Base-by-base conservation (phyloP, 2,797 vertebrate species). In the Lithobates pipiens region DNA sequence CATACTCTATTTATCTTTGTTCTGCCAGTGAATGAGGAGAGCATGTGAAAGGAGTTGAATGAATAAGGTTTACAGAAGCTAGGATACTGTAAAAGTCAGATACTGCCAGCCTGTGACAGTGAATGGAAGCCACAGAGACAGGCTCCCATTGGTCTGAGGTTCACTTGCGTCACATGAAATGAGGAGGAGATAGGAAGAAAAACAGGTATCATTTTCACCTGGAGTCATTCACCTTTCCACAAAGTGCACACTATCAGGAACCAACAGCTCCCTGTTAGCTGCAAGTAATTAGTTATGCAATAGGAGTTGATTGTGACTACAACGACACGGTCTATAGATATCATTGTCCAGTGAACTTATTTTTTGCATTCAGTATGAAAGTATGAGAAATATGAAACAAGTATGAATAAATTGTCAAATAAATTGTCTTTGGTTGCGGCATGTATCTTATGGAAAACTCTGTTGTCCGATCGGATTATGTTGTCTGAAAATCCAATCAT, bases 1-100 rank as follows among this genome's bases (percentile, higher is more conserved):
- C 25, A 32, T 39, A 69, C 70, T 80, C 82, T 87, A 76, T 83
- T 83, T 73, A 61, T 32, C 81, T 83, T 83, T 87, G 81, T 83
- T 79, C 57, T 68, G 29, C 71, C 57, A n/a, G 80, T 83, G 81
- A 86, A 83, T 79, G 57, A 61, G 7, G 23, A 25, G 9, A 86
- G 77, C 85, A 73, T 77, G 68, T 86, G 85, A 82, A 76, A 71
- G 27, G 29, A 42, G 29, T 69, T 57, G 68, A 50, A 83, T 87
- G 85, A 87, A 87, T 87, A 76, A 76, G 65, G 23, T 34, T 79
- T 54, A 46, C 36, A 54, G 42, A n/a, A 63, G 79, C 15, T 21
- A 44, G 18, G 68, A 82, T 86, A 72, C 74, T 73, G 74, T 86
- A 42, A n/a, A 44, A 65, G 27, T n/a, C 21, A 78, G 80, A 83